Conservation (phyloP, 2,797 vertebrate species). For the Centroberyx gerrardi region DNA sequence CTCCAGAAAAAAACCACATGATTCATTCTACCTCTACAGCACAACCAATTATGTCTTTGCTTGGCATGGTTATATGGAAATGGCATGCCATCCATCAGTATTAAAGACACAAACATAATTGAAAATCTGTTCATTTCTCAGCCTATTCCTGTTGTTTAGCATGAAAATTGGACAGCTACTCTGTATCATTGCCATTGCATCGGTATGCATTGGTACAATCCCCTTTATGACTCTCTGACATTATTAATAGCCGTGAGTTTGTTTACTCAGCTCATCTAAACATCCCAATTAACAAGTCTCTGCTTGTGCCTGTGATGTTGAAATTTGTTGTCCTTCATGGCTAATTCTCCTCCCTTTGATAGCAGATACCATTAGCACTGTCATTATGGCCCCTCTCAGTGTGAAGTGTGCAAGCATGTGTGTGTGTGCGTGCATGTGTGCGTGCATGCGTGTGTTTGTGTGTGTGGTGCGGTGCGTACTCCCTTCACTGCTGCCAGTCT, state of each 20-base stretch:
- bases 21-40: conserved; percentile 49
- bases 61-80: conserved; percentile 51
- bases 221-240: conserved; percentile 58
- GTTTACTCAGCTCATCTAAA: conserved; percentile 78
- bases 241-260: conserved; percentile 67
- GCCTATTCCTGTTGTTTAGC: conserved; percentile 39
- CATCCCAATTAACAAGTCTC: conserved; percentile 70
- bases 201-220: conserved; percentile 58
- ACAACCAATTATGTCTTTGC: conserved; percentile 50
- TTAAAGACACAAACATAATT: conserved; percentile 48
- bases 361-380: conserved; percentile 74
- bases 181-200: conserved; percentile 42
- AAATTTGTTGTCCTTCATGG: conserved; percentile 76
- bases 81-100: conserved; percentile 53
- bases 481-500: conserved; percentile 53
- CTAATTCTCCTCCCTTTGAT: conserved; percentile 79
- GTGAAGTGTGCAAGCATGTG: conserved; percentile 47
- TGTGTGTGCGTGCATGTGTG: conserved; percentile 5
- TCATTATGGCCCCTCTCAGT: conserved; percentile 70
- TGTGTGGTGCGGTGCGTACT: conserved; percentile 13
- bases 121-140: conserved; percentile 47
- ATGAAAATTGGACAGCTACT: conserved; percentile 29
- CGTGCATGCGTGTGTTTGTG: conserved; percentile 40
- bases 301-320: conserved; percentile 70
- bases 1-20: conserved; percentile 5